Evolutionary conservation across 1,140 invertebrate genomes (phyloP).

Genomic region (Zaprionus capensis): DNA sequence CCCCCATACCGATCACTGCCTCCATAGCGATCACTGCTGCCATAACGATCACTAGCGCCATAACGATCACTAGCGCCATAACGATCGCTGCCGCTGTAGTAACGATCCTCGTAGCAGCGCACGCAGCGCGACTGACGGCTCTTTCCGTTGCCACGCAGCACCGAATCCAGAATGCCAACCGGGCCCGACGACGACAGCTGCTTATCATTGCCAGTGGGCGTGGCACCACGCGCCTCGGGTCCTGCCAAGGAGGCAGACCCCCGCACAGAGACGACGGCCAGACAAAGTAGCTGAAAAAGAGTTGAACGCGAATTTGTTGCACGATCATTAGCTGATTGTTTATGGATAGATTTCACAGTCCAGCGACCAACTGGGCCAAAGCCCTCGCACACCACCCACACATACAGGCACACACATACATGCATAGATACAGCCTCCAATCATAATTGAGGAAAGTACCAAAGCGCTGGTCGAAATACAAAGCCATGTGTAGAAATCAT

Average conservation of each 20-base stretch:
- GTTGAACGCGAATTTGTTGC: conserved; percentile 17
- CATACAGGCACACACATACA: conserved; percentile 14
- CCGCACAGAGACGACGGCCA: conserved; percentile 51
- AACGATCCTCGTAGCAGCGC: conserved; percentile 79
- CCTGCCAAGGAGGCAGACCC: conserved; percentile 22
- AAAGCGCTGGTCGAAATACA: conserved; percentile 51
- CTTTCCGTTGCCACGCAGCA: conserved; percentile 55
- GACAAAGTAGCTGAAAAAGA: conserved; percentile 49
- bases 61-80: conserved; percentile 50
- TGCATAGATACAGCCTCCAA: conserved; percentile 55
- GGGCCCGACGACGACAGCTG: conserved; percentile 17
- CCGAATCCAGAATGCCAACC: conserved; percentile 52
- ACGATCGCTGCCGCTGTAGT: conserved; percentile 35
- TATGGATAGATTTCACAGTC: conserved; percentile 78
- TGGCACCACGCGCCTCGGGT: conserved; percentile 51
- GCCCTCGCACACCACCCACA: conserved; percentile 20
- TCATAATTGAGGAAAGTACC: conserved; percentile 71
- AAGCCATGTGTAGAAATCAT: conserved; percentile 47
- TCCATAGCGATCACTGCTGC: conserved; percentile 45
- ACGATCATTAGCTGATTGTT: conserved; percentile 68
- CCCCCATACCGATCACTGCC: conserved; percentile 66
- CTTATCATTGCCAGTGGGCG: conserved; percentile 25
- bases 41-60: conserved; percentile 61
- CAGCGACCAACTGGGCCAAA: conserved; percentile 66
- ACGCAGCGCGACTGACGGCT: conserved; percentile 79